These are phyloP conservation scores for Drosophila hamatofila DNA, from an alignment of 2,888 invertebrate species.

Conservation along the genomic window DNA sequence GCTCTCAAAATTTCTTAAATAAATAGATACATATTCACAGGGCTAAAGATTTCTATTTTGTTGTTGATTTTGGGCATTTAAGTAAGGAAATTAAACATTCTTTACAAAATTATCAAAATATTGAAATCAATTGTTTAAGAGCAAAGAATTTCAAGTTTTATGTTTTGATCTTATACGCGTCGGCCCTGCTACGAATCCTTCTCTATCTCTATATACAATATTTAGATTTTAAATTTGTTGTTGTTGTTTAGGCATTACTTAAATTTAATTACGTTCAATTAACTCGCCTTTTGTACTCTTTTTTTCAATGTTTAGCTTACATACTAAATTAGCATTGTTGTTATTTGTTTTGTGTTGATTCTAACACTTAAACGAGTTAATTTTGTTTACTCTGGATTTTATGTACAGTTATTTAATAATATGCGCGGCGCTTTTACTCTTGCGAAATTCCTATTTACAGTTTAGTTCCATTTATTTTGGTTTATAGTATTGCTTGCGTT, in stretches of 20 bases:
- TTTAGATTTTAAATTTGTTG: conserved; percentile 20
- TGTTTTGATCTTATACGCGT: conserved; percentile 29
- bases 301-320: conserved; percentile 67
- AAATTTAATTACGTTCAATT: conserved; percentile 60
- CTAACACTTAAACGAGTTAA: conserved; percentile 29
- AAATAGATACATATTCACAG: conserved; percentile 55
- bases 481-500: conserved; percentile 69
- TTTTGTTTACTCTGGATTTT: conserved; percentile 13
- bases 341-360: conserved; percentile 9
- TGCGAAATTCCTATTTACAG: conserved; percentile 34
- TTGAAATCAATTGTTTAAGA: neutral
- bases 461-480: conserved; percentile 47
- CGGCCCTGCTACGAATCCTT: conserved; percentile 20
- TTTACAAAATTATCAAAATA: conserved; percentile 1
- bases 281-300: conserved; percentile 76
- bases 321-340: conserved; percentile 30
- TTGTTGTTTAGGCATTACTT: conserved; percentile 43
- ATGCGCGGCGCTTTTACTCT: conserved; percentile 13
- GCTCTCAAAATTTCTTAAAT: neutral
- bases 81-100: neutral
- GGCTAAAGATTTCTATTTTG: conserved; percentile 26
- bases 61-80: conserved; percentile 4
- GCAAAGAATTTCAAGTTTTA: neutral
- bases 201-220: conserved; percentile 32
- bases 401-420: conserved; percentile 52